A percentile compares a stretch with the other conserved stretches of the same genome.
Conservation (phyloP, 1,140 invertebrate genomes). For the Hetaerina americana region DNA sequence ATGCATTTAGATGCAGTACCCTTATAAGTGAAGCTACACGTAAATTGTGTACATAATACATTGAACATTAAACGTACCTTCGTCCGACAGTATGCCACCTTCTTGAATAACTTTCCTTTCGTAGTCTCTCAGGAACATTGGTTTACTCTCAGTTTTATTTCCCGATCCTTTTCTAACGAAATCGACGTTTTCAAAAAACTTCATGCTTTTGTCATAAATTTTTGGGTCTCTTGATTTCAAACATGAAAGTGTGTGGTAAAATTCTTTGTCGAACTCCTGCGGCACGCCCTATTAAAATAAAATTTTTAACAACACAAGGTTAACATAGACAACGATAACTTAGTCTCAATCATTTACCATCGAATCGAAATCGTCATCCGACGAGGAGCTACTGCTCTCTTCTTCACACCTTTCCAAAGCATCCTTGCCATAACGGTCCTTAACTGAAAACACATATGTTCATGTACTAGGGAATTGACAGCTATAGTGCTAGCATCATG, state of each 20-base stretch:
- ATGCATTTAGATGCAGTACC: too few relatives aligned
- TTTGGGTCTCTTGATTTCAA: conserved; percentile 78
- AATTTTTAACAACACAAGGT: conserved; percentile 18
- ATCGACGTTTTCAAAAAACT: conserved; percentile 50
- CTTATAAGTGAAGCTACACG: too few relatives aligned
- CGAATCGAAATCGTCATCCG: conserved; percentile 48
- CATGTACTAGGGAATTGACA: conserved; percentile 2
- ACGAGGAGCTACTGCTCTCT: conserved; percentile 29
- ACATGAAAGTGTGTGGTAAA: conserved; percentile 69
- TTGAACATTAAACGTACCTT: too few relatives aligned
- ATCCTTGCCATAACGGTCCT: conserved; percentile 54
- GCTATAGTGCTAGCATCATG: neutral
- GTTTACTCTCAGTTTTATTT: conserved; percentile 35
- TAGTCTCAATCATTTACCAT: conserved; percentile 21
- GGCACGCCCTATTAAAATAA: conserved; percentile 27
- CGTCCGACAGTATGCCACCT: conserved; percentile 32
- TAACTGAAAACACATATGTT: conserved; percentile 40
- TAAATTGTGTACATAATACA: too few relatives aligned
- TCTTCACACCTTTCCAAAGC: conserved; percentile 24
- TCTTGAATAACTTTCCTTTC: conserved; percentile 63
- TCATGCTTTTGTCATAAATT: conserved; percentile 66
- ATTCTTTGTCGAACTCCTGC: conserved; percentile 64
- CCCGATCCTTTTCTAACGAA: conserved; percentile 22
- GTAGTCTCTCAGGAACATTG: conserved; percentile 63
- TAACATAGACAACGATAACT: conserved; percentile 6